These are phyloP conservation scores for Aricia agestis DNA, from an alignment of 1,140 invertebrate species.

Conservation along the genomic window DNA sequence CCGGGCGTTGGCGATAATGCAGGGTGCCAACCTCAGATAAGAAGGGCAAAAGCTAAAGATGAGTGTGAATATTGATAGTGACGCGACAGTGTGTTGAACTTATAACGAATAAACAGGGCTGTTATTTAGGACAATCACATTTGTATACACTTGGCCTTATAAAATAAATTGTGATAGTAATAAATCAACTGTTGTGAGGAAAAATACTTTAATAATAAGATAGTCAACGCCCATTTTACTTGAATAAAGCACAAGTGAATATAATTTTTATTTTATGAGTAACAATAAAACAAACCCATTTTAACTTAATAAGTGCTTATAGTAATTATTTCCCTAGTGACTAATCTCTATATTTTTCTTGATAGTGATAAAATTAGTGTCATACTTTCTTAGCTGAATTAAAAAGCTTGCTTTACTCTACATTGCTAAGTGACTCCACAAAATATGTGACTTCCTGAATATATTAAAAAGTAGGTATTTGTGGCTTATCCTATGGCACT, in stretches of 20 bases:
- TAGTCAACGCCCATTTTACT: not conserved
- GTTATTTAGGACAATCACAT: slow-evolving; percentile 18
- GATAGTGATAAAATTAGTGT: too few species aligned
- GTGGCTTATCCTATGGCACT: too few species aligned
- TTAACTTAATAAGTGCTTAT: too few species aligned
- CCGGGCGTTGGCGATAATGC: slow-evolving; percentile 53
- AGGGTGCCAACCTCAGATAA: slow-evolving; percentile 61
- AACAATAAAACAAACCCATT: too few species aligned
- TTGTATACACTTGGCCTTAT: slow-evolving; percentile 42
- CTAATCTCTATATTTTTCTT: too few species aligned
- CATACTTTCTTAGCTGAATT: too few species aligned
- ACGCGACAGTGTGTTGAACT: slow-evolving; percentile 60
- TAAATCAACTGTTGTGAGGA: slow-evolving; percentile 17
- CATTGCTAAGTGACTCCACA: too few species aligned
- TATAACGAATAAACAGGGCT: slow-evolving; percentile 42
- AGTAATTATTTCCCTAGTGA: too few species aligned
- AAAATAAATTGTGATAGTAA: slow-evolving; percentile 22
- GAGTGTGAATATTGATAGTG: slow-evolving; percentile 49
- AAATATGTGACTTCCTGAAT: too few species aligned
- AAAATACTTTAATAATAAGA: slow-evolving; percentile 4
- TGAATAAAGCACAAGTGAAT: not conserved
- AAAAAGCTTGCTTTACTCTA: too few species aligned
- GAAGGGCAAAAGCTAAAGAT: slow-evolving; percentile 63
- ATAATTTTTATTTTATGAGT: too few species aligned
- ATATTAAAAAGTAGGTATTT: too few species aligned